Percentiles rank a stretch among this genome's conserved stretches.
Evolutionary conservation across 2,888 invertebrate species (phyloP).

Genomic region (Diplazon laetatorius): DNA sequence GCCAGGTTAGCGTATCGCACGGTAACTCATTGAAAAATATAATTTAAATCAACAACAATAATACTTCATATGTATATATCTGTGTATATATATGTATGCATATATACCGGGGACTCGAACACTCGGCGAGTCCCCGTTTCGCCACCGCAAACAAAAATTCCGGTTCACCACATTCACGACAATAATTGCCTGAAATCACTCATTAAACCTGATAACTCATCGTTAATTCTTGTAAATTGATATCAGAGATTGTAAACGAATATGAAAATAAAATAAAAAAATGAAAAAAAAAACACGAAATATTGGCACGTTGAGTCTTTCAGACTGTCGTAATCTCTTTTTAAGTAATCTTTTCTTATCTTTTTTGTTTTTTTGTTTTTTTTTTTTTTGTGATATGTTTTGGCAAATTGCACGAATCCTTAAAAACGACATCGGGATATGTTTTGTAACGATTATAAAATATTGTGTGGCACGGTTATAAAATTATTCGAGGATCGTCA

Average conservation of each 20-base stretch:
- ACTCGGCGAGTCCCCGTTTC: no score
- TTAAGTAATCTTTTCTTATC: not conserved
- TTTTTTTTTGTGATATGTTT: conserved; percentile 41
- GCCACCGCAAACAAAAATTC: no score
- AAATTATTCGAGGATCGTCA: not conserved
- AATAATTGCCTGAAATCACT: not conserved
- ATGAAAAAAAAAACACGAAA: not conserved
- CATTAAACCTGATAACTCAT: not conserved
- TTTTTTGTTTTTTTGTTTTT: not conserved
- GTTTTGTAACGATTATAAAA: conserved; percentile 48
- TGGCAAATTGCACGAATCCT: conserved; percentile 31
- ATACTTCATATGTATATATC: no score
- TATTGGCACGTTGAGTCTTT: conserved; percentile 33
- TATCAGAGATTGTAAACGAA: no score
- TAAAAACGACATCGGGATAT: conserved; percentile 30
- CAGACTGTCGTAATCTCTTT: conserved; percentile 38
- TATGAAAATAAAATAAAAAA: no score
- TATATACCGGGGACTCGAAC: no score
- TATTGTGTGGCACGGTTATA: not conserved
- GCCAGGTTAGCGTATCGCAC: no score
- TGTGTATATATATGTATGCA: no score
- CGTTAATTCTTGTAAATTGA: no score
- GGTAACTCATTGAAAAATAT: no score
- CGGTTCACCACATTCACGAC: not conserved
- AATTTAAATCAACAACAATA: no score